Conservation (phyloP, 2,888 invertebrate genomes). For the Mystacides longicornis region DNA sequence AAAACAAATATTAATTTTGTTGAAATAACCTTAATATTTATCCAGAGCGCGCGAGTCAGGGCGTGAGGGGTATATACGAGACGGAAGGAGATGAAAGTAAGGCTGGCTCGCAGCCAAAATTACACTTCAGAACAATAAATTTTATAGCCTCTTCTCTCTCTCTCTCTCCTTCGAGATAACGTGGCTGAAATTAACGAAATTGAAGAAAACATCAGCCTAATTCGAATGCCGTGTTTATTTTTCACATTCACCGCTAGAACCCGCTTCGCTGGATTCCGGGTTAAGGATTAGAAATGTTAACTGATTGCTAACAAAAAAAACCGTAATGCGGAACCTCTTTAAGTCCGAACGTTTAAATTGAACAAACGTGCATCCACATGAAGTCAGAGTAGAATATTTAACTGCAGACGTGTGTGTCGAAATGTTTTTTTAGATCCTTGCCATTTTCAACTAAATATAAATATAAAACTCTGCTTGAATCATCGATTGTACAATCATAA, state of each 20-base stretch:
- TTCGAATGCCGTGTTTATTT: background rate
- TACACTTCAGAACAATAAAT: conserved; percentile 1
- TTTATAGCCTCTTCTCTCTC: too few relatives aligned
- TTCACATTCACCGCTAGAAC: background rate
- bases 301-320: too few relatives aligned
- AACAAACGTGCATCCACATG: too few relatives aligned
- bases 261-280: background rate
- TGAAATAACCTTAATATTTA: background rate
- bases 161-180: background rate
- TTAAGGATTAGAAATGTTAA: too few relatives aligned
- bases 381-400: background rate
- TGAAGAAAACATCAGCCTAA: conserved; percentile 1
- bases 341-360: too few relatives aligned
- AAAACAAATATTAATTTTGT: background rate
- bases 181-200: conserved; percentile 1
- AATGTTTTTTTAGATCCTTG: too few relatives aligned
- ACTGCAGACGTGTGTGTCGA: too few relatives aligned
- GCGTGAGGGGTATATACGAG: background rate
- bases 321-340: too few relatives aligned
- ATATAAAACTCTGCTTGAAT: too few relatives aligned
- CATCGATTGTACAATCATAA: too few relatives aligned
- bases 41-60: background rate
- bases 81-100: background rate
- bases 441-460: too few relatives aligned
- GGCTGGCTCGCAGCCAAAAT: background rate